phyloP scores from a whole-genome alignment of 1,140 invertebrate genomes.

The Apis laboriosa region DNA sequence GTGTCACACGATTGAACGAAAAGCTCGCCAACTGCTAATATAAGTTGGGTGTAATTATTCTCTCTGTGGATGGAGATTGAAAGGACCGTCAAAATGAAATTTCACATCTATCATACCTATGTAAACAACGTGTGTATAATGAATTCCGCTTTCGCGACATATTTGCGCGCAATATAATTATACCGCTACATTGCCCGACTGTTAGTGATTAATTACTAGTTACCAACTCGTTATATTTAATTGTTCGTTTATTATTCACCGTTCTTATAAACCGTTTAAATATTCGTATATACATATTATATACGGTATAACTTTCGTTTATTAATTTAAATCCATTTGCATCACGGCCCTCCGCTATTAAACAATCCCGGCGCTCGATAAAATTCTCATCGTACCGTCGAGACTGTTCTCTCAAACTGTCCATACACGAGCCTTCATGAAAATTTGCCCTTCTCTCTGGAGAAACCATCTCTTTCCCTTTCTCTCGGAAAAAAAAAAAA shows the following conservation, averaged over 20 bases:
- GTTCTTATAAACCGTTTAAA: not conserved
- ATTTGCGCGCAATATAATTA: not conserved
- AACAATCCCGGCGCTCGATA: not conserved
- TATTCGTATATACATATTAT: too few relatives aligned
- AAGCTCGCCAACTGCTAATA: not conserved
- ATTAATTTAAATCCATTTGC: not conserved
- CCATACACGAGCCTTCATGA: not conserved
- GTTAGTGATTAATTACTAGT: not conserved
- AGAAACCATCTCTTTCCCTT: not conserved
- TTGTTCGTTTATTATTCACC: not conserved
- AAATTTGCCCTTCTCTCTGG: not conserved
- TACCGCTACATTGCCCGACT: not conserved
- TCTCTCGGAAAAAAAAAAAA: not conserved
- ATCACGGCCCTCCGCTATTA: too few relatives aligned
- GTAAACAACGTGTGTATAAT: not conserved
- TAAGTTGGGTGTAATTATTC: not conserved
- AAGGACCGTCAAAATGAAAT: not conserved
- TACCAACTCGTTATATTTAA: not conserved
- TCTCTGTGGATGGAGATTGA: not conserved
- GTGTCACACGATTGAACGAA: not conserved
- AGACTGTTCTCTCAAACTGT: too few relatives aligned
- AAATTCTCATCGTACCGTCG: not conserved
- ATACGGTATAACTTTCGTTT: not conserved
- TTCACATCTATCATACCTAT: not conserved
- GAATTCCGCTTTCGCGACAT: not conserved